Percentiles rank a stretch among this genome's conserved stretches.
Conservation (phyloP, 2,113 vertebrate species). For the Eurypyga helias region DNA sequence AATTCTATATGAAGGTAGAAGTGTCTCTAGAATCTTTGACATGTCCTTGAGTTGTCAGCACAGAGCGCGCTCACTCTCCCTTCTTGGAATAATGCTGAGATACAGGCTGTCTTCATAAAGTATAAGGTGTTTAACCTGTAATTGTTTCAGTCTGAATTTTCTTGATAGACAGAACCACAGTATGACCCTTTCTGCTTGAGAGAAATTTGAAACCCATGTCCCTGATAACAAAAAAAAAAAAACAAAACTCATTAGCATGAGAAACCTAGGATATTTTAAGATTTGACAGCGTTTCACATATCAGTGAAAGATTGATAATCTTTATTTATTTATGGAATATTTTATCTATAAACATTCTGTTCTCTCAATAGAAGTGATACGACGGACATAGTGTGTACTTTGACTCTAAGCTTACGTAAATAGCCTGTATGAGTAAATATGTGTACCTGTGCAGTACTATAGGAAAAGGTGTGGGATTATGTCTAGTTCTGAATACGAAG, state of each 20-base stretch:
- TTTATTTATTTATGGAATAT: neutral
- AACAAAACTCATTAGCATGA: neutral
- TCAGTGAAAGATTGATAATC: neutral
- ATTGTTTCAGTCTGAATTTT: neutral
- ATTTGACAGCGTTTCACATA: neutral
- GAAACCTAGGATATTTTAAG: neutral
- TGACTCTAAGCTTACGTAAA: neutral
- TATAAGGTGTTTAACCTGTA: neutral
- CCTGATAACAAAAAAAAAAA: neutral
- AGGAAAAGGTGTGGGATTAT: neutral
- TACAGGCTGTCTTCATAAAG: neutral
- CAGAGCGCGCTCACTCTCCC: neutral
- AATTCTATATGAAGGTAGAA: neutral
- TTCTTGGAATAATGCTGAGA: neutral
- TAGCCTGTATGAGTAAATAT: neutral
- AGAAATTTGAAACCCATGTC: neutral
- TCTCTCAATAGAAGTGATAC: neutral
- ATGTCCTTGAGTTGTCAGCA: neutral
- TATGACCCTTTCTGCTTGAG: neutral
- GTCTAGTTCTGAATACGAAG: neutral
- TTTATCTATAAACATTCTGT: neutral
- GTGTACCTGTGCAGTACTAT: neutral
- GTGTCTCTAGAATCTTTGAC: neutral
- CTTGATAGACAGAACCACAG: neutral
- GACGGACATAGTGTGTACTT: neutral